Conservation (phyloP, 2,113 vertebrate genomes). For the Chinchilla lanigera region DNA sequence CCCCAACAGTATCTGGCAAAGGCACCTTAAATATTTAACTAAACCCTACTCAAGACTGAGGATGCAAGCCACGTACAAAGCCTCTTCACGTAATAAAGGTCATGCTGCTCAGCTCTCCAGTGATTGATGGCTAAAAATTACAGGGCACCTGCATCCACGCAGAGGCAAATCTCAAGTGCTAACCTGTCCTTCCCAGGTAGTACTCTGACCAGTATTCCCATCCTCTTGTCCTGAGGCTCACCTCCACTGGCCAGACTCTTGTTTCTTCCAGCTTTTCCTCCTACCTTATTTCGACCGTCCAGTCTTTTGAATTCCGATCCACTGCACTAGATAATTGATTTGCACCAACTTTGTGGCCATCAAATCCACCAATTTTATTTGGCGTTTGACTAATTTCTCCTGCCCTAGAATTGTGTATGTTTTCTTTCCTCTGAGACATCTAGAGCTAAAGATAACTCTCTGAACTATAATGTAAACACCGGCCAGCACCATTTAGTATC, state of each 20-base stretch:
- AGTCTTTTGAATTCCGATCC: neutral
- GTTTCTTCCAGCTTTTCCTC: neutral
- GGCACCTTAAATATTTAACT: neutral
- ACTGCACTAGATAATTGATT: neutral
- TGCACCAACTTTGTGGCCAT: neutral
- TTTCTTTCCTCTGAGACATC: neutral
- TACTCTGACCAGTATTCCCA: neutral
- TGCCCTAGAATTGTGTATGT: neutral
- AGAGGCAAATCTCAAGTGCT: neutral
- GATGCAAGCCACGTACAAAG: neutral
- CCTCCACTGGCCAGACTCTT: neutral
- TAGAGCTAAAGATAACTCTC: neutral
- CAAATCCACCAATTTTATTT: neutral
- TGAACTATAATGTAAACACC: neutral
- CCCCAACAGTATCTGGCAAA: neutral
- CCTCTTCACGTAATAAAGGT: neutral
- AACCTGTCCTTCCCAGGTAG: neutral
- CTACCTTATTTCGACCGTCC: neutral
- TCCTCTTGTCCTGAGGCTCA: neutral
- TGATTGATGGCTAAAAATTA: neutral
- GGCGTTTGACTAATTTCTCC: neutral
- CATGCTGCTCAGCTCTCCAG: neutral
- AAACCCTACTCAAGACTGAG: neutral
- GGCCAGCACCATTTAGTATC: neutral
- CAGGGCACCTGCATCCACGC: accelerated